Percentiles rank a stretch among this genome's conserved stretches.
These are phyloP conservation scores for Halesus radiatus DNA, from an alignment of 1,140 invertebrate genomes.

Conservation along the genomic window DNA sequence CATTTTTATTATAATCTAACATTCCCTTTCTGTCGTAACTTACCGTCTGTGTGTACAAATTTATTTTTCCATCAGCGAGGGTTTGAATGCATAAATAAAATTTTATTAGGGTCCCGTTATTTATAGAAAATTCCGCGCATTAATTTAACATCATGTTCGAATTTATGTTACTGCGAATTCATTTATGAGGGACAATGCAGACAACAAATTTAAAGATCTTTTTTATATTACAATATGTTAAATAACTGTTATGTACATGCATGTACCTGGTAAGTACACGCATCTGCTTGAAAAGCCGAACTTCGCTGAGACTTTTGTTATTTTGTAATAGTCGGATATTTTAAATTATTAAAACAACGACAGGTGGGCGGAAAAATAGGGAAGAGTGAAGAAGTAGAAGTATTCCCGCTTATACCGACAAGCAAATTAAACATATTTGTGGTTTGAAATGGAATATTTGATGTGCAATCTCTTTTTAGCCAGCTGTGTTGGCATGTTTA, in stretches of 20 bases:
- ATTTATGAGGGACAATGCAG: constrained; percentile 24
- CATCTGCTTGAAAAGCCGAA: background rate
- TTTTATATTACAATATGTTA: background rate
- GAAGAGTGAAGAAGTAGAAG: too few species aligned
- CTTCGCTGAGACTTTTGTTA: background rate
- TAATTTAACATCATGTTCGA: constrained; percentile 31
- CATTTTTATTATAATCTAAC: constrained; percentile 16
- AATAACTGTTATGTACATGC: background rate
- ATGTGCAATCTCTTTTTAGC: too few species aligned
- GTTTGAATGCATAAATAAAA: constrained; percentile 37
- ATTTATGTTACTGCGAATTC: constrained; percentile 32
- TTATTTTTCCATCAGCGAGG: constrained; percentile 33
- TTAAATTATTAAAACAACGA: background rate
- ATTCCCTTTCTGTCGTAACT: background rate
- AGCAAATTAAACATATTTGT: too few species aligned
- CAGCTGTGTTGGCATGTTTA: too few species aligned
- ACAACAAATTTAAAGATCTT: constrained; percentile 1
- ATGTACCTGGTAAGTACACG: background rate
- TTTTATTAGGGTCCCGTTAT: constrained; percentile 36
- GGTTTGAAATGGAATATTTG: too few species aligned
- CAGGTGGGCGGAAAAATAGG: background rate
- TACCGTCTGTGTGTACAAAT: constrained; percentile 6
- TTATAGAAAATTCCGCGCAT: constrained; percentile 33
- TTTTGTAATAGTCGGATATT: background rate
- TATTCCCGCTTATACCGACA: too few species aligned